These are phyloP conservation scores for Zapus hudsonius DNA, from an alignment of 2,113 vertebrate genomes.

Conservation along the genomic window DNA sequence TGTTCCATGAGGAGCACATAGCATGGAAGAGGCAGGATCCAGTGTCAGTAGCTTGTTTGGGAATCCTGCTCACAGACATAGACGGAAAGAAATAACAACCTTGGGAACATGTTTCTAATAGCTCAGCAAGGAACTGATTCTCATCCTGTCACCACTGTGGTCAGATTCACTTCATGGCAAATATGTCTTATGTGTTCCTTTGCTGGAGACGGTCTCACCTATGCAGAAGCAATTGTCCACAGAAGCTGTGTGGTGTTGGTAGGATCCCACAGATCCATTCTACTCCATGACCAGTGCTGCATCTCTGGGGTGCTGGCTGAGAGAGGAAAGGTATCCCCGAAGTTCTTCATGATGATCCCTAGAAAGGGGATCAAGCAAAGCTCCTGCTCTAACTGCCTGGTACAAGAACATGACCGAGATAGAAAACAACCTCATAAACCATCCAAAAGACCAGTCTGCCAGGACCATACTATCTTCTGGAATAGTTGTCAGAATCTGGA, in stretches of 20 bases:
- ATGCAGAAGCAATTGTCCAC: background rate
- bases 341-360: background rate
- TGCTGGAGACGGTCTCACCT: background rate
- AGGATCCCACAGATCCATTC: background rate
- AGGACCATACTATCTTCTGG: background rate
- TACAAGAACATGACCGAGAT: background rate
- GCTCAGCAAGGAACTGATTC: background rate
- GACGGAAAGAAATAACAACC: background rate
- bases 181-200: background rate
- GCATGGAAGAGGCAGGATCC: background rate
- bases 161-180: background rate
- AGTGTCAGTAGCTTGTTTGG: background rate
- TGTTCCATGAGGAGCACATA: background rate
- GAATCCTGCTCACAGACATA: background rate
- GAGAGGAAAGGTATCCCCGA: background rate
- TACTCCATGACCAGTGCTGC: background rate
- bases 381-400: background rate
- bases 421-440: background rate
- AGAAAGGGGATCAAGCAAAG: background rate
- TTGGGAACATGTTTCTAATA: background rate
- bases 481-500: constrained; percentile 53
- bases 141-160: background rate
- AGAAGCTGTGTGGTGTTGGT: background rate
- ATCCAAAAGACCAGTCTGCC: background rate
- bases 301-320: background rate